Evolutionary conservation across 2,888 invertebrate genomes (phyloP).

Genomic region (Eristalinus aeneus): DNA sequence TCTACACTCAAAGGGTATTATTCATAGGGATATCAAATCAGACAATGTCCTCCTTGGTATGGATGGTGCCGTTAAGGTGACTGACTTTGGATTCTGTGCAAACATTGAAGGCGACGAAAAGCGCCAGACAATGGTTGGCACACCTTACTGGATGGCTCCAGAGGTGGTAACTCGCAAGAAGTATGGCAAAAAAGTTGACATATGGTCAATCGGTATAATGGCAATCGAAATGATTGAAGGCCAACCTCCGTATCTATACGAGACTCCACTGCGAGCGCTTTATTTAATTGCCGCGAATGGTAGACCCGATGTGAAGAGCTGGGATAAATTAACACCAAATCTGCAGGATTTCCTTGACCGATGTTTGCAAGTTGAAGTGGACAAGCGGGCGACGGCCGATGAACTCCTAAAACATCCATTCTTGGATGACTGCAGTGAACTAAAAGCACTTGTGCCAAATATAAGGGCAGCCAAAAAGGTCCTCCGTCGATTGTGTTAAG

Average conservation of each 20-base stretch:
- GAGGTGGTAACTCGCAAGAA: constrained; percentile 95
- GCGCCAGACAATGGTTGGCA: constrained; percentile 98
- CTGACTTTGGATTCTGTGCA: constrained; percentile 99
- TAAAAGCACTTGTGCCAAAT: constrained; percentile 91
- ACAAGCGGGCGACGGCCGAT: constrained; percentile 91
- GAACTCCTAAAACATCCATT: constrained; percentile 95
- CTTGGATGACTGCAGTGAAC: constrained; percentile 90
- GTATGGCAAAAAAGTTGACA: constrained; percentile 96
- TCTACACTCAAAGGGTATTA: constrained; percentile 93
- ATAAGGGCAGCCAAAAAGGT: constrained; percentile 95
- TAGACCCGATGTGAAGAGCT: constrained; percentile 93
- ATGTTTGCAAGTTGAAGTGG: constrained; percentile 95
- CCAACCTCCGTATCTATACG: constrained; percentile 97
- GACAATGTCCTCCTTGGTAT: constrained; percentile 97
- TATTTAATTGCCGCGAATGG: constrained; percentile 98
- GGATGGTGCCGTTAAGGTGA: constrained; percentile 95
- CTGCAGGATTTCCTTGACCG: constrained; percentile 92
- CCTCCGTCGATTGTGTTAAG: constrained; percentile 81
- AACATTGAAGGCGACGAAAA: constrained; percentile 97
- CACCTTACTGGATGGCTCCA: constrained; percentile 99
- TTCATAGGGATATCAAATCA: constrained; percentile 98
- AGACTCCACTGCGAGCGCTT: constrained; percentile 94
- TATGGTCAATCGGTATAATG: constrained; percentile 99
- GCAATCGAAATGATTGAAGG: constrained; percentile 97
- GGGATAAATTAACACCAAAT: constrained; percentile 88